Percentiles rank a stretch among this genome's conserved stretches.
These are phyloP conservation scores for Macrotrachela quadricornifera DNA, from an alignment of 1,140 invertebrate genomes.

Conservation along the genomic window DNA sequence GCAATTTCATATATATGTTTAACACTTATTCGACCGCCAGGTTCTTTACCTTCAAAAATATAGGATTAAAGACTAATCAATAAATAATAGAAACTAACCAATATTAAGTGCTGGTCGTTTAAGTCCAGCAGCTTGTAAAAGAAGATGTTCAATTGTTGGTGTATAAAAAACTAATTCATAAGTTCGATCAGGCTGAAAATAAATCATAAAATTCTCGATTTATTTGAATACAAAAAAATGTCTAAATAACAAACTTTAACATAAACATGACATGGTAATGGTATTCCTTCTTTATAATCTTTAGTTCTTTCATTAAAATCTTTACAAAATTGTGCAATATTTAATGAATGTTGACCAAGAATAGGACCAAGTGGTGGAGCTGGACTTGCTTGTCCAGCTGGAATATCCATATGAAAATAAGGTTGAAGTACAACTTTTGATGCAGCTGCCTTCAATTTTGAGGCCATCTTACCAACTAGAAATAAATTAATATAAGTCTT, in stretches of 20 bases:
- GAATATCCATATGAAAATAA: slow-evolving; percentile 33
- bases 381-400: slow-evolving; percentile 58
- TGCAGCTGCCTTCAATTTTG: too few relatives aligned
- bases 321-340: slow-evolving; percentile 86
- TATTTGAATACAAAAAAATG: not conserved
- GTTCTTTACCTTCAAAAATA: slow-evolving; percentile 43
- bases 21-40: slow-evolving; percentile 65
- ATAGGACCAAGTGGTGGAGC: slow-evolving; percentile 71
- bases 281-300: slow-evolving; percentile 72
- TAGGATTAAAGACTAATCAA: too few relatives aligned
- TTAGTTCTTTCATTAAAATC: slow-evolving; percentile 88
- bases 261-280: slow-evolving; percentile 53
- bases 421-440: too few relatives aligned
- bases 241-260: slow-evolving; percentile 28
- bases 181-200: slow-evolving; percentile 49
- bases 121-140: slow-evolving; percentile 83
- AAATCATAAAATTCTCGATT: slow-evolving; percentile 10
- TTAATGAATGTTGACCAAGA: slow-evolving; percentile 43
- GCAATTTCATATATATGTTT: slow-evolving; percentile 98
- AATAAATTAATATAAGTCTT: too few relatives aligned
- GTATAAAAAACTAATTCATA: slow-evolving; percentile 60
- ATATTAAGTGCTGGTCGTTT: slow-evolving; percentile 52
- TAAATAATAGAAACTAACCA: too few relatives aligned
- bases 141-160: slow-evolving; percentile 60
- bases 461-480: too few relatives aligned